Evolutionary conservation across 2,888 invertebrate genomes (phyloP).

Genomic region (Exocentrus adspersus): DNA sequence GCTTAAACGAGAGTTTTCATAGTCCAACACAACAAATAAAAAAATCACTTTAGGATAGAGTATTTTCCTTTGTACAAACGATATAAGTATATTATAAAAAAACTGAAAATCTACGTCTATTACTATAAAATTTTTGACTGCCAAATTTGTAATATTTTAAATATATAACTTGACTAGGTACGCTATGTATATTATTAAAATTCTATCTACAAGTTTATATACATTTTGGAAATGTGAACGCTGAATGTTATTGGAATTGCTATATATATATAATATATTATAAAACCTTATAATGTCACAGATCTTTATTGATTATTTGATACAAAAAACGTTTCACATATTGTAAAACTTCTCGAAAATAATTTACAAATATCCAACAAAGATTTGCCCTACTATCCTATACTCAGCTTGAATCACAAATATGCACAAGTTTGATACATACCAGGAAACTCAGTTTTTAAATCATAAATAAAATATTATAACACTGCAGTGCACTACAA

Average conservation of each 20-base stretch:
- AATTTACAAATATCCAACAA: constrained; percentile 29
- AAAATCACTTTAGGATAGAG: constrained; percentile 20
- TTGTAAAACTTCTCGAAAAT: constrained; percentile 38
- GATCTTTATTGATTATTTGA: constrained; percentile 36
- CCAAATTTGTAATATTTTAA: constrained; percentile 52
- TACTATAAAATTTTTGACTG: constrained; percentile 53
- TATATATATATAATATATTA: constrained; percentile 30
- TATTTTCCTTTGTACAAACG: constrained; percentile 33
- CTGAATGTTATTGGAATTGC: constrained; percentile 44
- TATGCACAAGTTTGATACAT: constrained; percentile 28
- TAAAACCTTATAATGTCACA: constrained; percentile 36
- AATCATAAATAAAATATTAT: constrained; percentile 3
- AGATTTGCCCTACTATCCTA: constrained; percentile 38
- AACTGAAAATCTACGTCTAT: constrained; percentile 37
- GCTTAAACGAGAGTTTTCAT: constrained; percentile 21
- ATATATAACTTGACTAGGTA: constrained; percentile 57
- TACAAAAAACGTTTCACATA: constrained; percentile 39
- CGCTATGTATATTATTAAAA: constrained; percentile 55
- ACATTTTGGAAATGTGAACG: constrained; percentile 49
- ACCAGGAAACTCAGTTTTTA: background rate
- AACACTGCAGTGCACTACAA: background rate
- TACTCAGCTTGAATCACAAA: constrained; percentile 41
- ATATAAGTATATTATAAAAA: constrained; percentile 27
- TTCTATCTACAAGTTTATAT: constrained; percentile 59
- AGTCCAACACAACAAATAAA: constrained; percentile 33